Evolutionary conservation across 2,113 vertebrate genomes (phyloP).

Genomic region (Nettapus auritus): DNA sequence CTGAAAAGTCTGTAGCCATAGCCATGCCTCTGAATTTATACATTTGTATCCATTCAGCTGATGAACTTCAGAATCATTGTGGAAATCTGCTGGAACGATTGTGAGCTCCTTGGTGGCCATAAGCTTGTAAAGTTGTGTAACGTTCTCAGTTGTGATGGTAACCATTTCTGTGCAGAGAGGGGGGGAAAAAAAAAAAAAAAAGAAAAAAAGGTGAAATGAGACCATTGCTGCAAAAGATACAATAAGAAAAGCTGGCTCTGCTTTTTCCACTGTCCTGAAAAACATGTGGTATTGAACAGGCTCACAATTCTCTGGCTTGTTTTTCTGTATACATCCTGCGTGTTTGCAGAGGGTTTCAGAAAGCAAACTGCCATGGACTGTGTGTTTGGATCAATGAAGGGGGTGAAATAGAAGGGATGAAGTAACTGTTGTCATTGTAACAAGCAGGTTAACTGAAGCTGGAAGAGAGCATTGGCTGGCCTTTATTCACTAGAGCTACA

Average conservation of each 20-base stretch:
- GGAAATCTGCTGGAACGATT: background rate
- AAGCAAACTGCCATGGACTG: background rate
- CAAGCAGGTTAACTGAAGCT: background rate
- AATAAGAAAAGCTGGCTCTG: background rate
- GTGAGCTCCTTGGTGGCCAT: background rate
- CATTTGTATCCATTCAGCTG: background rate
- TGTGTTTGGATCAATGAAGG: too few species aligned
- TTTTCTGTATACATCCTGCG: background rate
- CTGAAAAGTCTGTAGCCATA: slow-evolving; percentile 78
- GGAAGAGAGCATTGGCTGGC: background rate
- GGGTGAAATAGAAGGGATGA: background rate
- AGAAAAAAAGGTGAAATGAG: slow-evolving; percentile 16
- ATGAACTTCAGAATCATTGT: background rate
- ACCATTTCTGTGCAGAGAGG: slow-evolving; percentile 54
- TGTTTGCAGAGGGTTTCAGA: background rate
- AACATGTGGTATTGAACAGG: rapidly evolving
- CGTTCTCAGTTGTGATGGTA: slow-evolving; percentile 30
- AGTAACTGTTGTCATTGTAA: background rate
- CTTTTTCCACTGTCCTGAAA: background rate
- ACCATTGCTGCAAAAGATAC: background rate
- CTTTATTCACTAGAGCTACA: background rate
- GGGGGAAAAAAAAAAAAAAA: too few species aligned
- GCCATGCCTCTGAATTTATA: slow-evolving; percentile 1
- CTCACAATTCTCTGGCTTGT: background rate
- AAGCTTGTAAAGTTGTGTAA: background rate